Conservation (phyloP, 2,888 invertebrate genomes). For the Masnerella sp. region DNA sequence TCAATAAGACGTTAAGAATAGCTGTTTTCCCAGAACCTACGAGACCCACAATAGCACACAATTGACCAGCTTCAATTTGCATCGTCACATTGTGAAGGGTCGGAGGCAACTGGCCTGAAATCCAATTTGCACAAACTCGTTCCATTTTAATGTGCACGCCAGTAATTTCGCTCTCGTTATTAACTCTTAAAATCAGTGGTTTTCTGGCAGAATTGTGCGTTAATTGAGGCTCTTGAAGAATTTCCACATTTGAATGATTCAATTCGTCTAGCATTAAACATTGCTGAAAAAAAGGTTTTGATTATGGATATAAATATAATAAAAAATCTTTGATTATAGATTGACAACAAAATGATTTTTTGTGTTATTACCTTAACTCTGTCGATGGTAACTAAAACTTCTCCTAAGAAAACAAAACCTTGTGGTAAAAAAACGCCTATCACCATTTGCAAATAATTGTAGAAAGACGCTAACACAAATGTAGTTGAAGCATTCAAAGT, state of each 20-base stretch:
- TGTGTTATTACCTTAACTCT: constrained; percentile 77
- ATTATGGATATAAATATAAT: too few relatives aligned
- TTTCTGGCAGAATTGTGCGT: background rate
- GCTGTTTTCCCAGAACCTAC: constrained; percentile 84
- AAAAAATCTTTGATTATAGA: too few relatives aligned
- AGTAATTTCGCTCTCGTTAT: constrained; percentile 43
- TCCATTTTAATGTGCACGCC: constrained; percentile 67
- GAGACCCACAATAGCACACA: constrained; percentile 82
- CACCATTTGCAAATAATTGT: constrained; percentile 81
- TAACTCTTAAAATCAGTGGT: background rate
- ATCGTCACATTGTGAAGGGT: constrained; percentile 78
- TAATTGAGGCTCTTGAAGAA: background rate
- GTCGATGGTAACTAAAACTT: constrained; percentile 80
- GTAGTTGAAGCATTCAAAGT: constrained; percentile 74
- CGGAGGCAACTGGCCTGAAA: constrained; percentile 68
- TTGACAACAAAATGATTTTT: background rate
- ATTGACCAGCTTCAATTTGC: constrained; percentile 74
- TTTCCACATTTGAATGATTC: constrained; percentile 27
- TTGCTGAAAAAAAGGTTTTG: constrained; percentile 22
- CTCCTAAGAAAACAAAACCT: constrained; percentile 77
- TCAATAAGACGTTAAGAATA: constrained; percentile 77
- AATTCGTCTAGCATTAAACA: constrained; percentile 70
- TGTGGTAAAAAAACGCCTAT: constrained; percentile 82
- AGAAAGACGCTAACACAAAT: constrained; percentile 81
- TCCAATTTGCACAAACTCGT: constrained; percentile 73